phyloP scores from a whole-genome alignment of 2,888 invertebrate genomes.

The Oxyscelio sp. region DNA sequence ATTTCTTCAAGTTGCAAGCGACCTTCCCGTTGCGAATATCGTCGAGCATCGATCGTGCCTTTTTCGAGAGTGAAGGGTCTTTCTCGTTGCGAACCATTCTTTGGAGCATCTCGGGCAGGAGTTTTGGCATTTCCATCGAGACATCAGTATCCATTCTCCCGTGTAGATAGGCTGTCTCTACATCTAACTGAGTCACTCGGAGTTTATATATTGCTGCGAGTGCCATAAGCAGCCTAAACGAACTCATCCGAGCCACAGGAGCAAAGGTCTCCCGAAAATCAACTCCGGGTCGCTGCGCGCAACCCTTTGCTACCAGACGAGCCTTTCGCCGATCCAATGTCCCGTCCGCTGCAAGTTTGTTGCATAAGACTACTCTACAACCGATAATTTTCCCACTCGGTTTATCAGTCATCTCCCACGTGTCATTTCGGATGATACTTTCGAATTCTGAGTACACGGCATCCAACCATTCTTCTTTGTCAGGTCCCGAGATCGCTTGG shows the following conservation, averaged over 20 bases:
- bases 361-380: constrained; percentile 27
- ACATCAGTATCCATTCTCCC: not conserved
- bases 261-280: not conserved
- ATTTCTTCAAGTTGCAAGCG: constrained; percentile 13
- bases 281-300: constrained; percentile 16
- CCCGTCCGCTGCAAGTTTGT: not conserved
- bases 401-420: constrained; percentile 47
- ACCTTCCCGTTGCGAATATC: not conserved
- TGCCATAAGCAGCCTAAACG: not conserved
- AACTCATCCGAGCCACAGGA: not conserved
- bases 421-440: constrained; percentile 55
- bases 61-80: not conserved
- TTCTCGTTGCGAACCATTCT: not conserved
- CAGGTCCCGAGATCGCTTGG: constrained; percentile 36
- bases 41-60: not conserved
- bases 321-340: constrained; percentile 4
- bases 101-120: constrained; percentile 3
- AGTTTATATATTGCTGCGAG: not conserved
- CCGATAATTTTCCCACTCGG: constrained; percentile 41
- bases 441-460: constrained; percentile 44
- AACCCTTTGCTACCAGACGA: constrained; percentile 15
- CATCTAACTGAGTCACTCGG: not conserved
- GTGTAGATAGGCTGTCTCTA: not conserved
- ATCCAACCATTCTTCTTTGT: constrained; percentile 52
- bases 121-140: not conserved